phyloP scores from a whole-genome alignment of 2,888 invertebrate genomes.

The Stratiomys singularior region DNA sequence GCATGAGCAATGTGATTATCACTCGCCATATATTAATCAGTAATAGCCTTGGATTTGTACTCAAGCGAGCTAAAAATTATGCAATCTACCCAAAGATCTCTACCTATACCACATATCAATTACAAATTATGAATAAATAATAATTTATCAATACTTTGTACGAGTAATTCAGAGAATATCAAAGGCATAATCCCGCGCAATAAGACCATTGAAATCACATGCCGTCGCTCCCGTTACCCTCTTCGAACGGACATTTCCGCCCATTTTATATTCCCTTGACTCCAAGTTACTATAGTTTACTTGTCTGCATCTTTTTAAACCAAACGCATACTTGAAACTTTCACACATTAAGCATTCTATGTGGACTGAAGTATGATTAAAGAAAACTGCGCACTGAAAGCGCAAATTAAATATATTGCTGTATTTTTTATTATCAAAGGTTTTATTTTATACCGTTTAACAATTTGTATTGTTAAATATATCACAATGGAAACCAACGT shows the following conservation, averaged over 20 bases:
- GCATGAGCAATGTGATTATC: too few species aligned
- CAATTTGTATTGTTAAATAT: neutral
- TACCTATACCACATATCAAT: neutral
- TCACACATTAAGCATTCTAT: neutral
- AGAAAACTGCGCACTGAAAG: too few species aligned
- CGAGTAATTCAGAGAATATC: too few species aligned
- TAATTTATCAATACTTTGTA: neutral
- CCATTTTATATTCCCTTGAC: neutral
- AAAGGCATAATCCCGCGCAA: too few species aligned
- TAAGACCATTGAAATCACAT: neutral
- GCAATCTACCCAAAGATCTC: neutral
- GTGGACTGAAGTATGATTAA: neutral
- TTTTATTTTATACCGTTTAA: neutral
- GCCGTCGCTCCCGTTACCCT: neutral
- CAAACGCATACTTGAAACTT: neutral
- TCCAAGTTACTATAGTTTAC: neutral
- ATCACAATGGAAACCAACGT: neutral
- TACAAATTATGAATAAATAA: neutral
- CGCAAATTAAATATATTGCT: neutral
- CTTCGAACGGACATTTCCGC: neutral
- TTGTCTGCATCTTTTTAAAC: neutral
- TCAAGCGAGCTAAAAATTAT: constrained; percentile 2
- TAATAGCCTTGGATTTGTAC: too few species aligned
- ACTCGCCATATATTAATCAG: too few species aligned
- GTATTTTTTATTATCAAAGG: neutral